Evolutionary conservation across 2,797 vertebrate genomes (phyloP).

Genomic region (Scomberomorus guttatus): DNA sequence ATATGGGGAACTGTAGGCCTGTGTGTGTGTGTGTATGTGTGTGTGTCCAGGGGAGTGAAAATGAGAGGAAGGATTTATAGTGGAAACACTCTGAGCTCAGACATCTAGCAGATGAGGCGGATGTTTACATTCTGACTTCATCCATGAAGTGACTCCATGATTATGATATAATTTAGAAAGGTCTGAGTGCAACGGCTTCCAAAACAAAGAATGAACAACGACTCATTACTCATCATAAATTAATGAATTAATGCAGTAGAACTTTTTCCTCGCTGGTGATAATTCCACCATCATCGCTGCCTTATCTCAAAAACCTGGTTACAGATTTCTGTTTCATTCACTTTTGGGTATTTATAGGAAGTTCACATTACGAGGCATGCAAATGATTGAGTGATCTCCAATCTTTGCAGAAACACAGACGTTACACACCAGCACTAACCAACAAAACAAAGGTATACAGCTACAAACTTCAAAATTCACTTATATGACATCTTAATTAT

Average conservation of each 20-base stretch:
- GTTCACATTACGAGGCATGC: neutral
- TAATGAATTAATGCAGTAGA: neutral
- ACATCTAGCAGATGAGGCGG: constrained; percentile 71
- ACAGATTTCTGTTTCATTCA: constrained; percentile 11
- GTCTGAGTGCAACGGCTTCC: constrained; percentile 36
- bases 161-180: constrained; percentile 66
- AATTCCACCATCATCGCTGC: neutral
- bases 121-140: constrained; percentile 84
- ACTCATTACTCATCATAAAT: constrained; percentile 25
- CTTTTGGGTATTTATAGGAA: neutral
- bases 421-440: neutral
- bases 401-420: neutral
- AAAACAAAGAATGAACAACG: constrained; percentile 36
- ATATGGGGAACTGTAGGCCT: neutral
- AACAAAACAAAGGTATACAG: neutral
- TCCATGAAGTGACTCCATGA: constrained; percentile 64
- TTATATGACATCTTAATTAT: constrained; percentile 12
- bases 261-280: constrained; percentile 4
- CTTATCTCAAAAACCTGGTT: neutral
- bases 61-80: constrained; percentile 68
- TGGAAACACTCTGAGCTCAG: constrained; percentile 74
- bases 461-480: neutral
- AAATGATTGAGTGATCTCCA: neutral
- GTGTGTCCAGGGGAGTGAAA: constrained; percentile 40
- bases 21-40: constrained; percentile 22